A percentile compares a stretch with the other conserved stretches of the same genome.
These are phyloP conservation scores for Leucozona laternaria DNA, from an alignment of 2,888 invertebrate species.

Conservation along the genomic window DNA sequence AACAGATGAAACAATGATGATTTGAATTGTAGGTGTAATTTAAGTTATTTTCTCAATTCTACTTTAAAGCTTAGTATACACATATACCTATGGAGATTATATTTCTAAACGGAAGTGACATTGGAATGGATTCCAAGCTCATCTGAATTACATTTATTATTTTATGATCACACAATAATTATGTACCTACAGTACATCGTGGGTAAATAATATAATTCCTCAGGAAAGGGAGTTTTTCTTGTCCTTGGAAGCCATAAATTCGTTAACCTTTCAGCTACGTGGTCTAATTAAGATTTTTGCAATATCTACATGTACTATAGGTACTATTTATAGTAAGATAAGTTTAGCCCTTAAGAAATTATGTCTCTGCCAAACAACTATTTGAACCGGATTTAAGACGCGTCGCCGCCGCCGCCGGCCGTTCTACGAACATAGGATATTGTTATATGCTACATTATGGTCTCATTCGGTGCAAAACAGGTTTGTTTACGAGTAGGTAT, in stretches of 20 bases:
- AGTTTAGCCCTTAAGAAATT: slow-evolving; percentile 32
- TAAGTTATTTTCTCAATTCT: slow-evolving; percentile 9
- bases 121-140: slow-evolving; percentile 34
- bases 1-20: slow-evolving; percentile 12
- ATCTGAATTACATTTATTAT: slow-evolving; percentile 33
- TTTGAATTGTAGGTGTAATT: slow-evolving; percentile 37
- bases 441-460: slow-evolving; percentile 39
- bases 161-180: neutral
- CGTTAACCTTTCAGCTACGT: slow-evolving; percentile 27
- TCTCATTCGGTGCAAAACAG: slow-evolving; percentile 45
- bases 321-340: neutral
- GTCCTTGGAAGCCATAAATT: slow-evolving; percentile 50
- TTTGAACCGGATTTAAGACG: slow-evolving; percentile 50
- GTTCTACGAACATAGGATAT: slow-evolving; percentile 17
- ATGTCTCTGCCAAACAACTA: slow-evolving; percentile 24
- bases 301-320: neutral
- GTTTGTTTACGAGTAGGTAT: slow-evolving; percentile 54
- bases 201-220: slow-evolving; percentile 6
- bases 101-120: slow-evolving; percentile 53
- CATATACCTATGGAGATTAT: too few relatives aligned
- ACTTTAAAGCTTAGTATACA: neutral
- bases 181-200: too few relatives aligned
- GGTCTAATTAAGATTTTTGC: slow-evolving; percentile 35
- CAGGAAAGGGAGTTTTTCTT: slow-evolving; percentile 43
- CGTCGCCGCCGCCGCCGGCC: neutral